Evolutionary conservation across 2,888 invertebrate genomes (phyloP), one percentile per base, ranked within the genome.

Genomic region (Conistra vaccinii): DNA sequence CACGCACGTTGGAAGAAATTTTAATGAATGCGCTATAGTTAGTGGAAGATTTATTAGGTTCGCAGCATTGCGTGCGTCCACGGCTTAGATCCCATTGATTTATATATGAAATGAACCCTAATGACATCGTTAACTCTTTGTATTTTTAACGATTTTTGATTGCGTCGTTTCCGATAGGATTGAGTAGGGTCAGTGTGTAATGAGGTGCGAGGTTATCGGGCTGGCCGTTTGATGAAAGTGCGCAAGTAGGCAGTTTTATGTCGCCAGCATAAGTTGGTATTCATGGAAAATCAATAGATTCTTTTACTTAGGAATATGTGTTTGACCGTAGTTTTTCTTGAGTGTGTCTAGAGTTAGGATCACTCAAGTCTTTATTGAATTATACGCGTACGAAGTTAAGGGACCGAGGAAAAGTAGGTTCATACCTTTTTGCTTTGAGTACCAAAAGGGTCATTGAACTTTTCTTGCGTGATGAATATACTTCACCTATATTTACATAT

Each of bases 1-100:
- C 93, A 95, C 94, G 95, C 94, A 95, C 95, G 94, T 91, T 90
- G 90, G 89, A 93, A 95, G 95, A 95, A 94, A 95, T 94, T 95
- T 94, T 95, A 96, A 95, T 95, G 94, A 95, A 93, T 92, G 92
- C 90, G 78, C 89, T 85, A 90, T 93, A 93, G 92, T 93, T 94
- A 90, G 89, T 87, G 83, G 84, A 90, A 91, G 92, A 95, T 94
- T 95, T 93, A 94, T 92, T 88, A 83, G 73, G 69, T 76, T 74
- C 73, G 57, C 79, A 80, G 83, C 87, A 88, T 87, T 89, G 90
- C 89, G 90, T 89, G 89, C 84, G 85, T 75, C 74, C 61, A 75
- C 73, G 68, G 76, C 74, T 87, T 84, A 85, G 76, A 76, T 84
- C 82, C 79, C 72, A 84, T 90, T 90, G 93, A 92, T 93, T 92